Evolutionary conservation across 1,140 invertebrate species (phyloP).

Genomic region (Leptinotarsa texana): DNA sequence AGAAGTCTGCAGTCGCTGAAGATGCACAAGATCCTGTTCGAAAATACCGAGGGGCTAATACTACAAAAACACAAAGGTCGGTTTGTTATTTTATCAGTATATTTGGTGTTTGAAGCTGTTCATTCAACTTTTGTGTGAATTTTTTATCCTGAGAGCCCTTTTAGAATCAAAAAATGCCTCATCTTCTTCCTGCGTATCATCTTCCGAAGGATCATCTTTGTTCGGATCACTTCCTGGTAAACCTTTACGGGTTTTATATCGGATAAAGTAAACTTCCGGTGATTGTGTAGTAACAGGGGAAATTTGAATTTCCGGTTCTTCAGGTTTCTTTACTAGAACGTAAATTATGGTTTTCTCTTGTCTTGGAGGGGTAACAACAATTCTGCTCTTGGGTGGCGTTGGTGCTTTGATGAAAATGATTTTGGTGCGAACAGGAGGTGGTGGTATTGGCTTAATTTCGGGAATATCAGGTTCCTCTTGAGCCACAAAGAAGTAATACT

Average conservation of each 20-base stretch:
- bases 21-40: too few species aligned
- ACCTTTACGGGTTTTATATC: slow-evolving; percentile 77
- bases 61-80: too few species aligned
- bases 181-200: background rate
- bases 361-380: slow-evolving; percentile 61
- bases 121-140: too few species aligned
- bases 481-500: slow-evolving; percentile 71
- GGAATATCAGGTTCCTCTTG: slow-evolving; percentile 71
- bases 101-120: too few species aligned
- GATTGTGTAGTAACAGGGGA: slow-evolving; percentile 76
- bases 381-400: slow-evolving; percentile 72
- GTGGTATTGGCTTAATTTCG: slow-evolving; percentile 52
- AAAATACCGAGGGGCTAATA: too few species aligned
- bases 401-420: slow-evolving; percentile 89
- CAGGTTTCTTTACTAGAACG: slow-evolving; percentile 82
- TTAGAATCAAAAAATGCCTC: too few species aligned
- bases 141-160: too few species aligned
- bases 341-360: slow-evolving; percentile 86
- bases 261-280: slow-evolving; percentile 87
- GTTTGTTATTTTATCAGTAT: too few species aligned
- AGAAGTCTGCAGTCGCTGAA: too few species aligned
- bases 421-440: slow-evolving; percentile 79
- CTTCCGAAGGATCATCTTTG: background rate
- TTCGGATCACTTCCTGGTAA: slow-evolving; percentile 15
- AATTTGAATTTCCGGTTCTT: slow-evolving; percentile 77